These are phyloP conservation scores for Enteromius fasciolatus DNA, from an alignment of 2,797 vertebrate genomes.

Conservation along the genomic window DNA sequence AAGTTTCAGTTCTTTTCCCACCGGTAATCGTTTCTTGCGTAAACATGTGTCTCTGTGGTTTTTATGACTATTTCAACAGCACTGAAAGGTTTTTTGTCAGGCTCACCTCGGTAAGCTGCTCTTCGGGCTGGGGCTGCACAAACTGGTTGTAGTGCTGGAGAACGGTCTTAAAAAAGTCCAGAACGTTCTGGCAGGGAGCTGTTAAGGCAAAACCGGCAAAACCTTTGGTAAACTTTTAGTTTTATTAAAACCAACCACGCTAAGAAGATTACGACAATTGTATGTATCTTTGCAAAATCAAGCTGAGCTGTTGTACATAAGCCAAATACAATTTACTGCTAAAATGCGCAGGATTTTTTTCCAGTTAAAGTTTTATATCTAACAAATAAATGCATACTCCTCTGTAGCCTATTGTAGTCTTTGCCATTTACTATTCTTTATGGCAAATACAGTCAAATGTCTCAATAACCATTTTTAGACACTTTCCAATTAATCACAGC, in stretches of 20 bases:
- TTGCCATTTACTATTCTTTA: background rate
- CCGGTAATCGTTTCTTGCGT: constrained; percentile 40
- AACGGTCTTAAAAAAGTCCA: constrained; percentile 95
- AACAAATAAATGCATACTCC: too few species aligned
- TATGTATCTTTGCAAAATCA: too few species aligned
- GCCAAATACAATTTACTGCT: background rate
- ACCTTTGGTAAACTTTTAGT: background rate
- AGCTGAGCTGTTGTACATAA: background rate
- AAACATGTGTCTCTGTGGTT: constrained; percentile 10
- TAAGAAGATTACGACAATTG: background rate
- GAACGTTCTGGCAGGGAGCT: constrained; percentile 96
- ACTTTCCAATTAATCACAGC: background rate
- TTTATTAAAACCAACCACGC: background rate
- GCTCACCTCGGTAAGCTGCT: constrained; percentile 92
- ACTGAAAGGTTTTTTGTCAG: constrained; percentile 8
- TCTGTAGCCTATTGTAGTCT: background rate
- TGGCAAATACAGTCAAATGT: background rate
- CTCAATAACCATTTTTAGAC: background rate
- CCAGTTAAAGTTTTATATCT: too few species aligned
- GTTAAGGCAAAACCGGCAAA: constrained; percentile 48
- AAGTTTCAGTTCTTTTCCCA: constrained; percentile 56
- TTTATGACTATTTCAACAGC: background rate
- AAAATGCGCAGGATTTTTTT: background rate
- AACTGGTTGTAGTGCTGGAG: constrained; percentile 96
- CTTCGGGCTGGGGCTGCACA: constrained; percentile 83